These are phyloP conservation scores for Heliocidaris erythrogramma DNA, from an alignment of 35 echinoderm and acorn worm genomes.

Conservation along the genomic window DNA sequence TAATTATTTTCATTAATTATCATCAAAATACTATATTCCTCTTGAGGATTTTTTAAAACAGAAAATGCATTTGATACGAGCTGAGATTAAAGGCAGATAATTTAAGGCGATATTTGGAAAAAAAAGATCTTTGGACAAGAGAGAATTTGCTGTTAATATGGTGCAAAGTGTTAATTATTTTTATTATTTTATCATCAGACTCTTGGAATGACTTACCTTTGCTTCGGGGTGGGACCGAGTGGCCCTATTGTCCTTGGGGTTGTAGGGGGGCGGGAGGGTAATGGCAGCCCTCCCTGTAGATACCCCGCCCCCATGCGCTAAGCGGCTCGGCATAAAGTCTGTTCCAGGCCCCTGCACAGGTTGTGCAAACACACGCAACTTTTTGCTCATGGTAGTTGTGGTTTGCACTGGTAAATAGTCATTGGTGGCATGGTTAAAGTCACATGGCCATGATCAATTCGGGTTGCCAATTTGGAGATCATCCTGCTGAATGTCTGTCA, in stretches of 20 bases:
- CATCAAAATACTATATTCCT: too few species aligned
- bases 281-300: not conserved
- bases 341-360: not conserved
- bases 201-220: not conserved
- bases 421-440: not conserved
- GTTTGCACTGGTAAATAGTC: not conserved
- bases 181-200: too few species aligned
- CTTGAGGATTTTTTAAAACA: too few species aligned
- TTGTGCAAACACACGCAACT: slow-evolving; percentile 24
- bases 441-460: not conserved
- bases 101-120: too few species aligned
- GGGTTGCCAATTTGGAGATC: not conserved
- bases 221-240: slow-evolving; percentile 2
- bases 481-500: not conserved
- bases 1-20: too few species aligned
- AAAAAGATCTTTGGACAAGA: too few species aligned
- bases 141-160: too few species aligned
- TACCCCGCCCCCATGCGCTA: not conserved
- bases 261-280: slow-evolving; percentile 14
- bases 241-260: slow-evolving; percentile 26
- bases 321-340: not conserved
- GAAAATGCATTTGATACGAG: too few species aligned
- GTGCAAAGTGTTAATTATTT: too few species aligned
- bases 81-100: too few species aligned
- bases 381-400: not conserved